Percentiles rank a stretch among this genome's conserved stretches.
These are phyloP conservation scores for Apaloderma vittatum DNA, from an alignment of 2,113 vertebrate genomes.

Conservation along the genomic window DNA sequence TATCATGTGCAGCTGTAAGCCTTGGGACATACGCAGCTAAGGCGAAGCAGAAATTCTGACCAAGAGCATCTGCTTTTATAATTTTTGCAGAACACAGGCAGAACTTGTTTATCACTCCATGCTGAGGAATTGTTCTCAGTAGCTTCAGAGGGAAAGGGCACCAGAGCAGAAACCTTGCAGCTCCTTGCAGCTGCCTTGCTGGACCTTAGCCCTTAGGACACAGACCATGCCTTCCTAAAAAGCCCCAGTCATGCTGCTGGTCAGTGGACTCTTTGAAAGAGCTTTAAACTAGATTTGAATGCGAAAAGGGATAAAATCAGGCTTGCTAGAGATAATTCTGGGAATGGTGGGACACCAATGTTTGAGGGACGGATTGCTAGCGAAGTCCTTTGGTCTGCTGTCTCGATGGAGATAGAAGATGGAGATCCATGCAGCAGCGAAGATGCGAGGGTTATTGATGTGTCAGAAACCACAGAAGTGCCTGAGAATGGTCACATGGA, in stretches of 20 bases:
- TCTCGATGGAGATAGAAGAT: background rate
- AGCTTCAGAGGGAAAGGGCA: background rate
- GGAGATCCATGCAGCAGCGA: background rate
- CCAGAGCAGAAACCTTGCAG: background rate
- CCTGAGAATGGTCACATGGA: background rate
- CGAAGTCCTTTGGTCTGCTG: background rate
- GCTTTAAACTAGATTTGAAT: background rate
- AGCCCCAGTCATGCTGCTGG: background rate
- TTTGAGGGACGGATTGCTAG: background rate
- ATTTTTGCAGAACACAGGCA: background rate
- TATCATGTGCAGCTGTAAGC: fast-evolving
- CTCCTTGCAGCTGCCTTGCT: background rate
- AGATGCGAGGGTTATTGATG: background rate
- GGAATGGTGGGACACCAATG: too few relatives aligned
- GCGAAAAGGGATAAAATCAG: background rate
- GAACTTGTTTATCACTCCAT: background rate
- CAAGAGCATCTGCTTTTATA: background rate
- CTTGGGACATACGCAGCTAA: background rate
- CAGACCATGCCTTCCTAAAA: background rate
- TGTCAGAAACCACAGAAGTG: background rate
- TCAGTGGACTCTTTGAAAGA: background rate
- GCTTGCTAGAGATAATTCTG: background rate
- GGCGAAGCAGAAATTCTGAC: background rate
- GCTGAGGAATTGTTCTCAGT: background rate
- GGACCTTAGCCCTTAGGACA: background rate